Percentiles rank a stretch among this genome's conserved stretches.
Conservation (phyloP, 2,888 invertebrate species). For the Pristionchus mayeri region DNA sequence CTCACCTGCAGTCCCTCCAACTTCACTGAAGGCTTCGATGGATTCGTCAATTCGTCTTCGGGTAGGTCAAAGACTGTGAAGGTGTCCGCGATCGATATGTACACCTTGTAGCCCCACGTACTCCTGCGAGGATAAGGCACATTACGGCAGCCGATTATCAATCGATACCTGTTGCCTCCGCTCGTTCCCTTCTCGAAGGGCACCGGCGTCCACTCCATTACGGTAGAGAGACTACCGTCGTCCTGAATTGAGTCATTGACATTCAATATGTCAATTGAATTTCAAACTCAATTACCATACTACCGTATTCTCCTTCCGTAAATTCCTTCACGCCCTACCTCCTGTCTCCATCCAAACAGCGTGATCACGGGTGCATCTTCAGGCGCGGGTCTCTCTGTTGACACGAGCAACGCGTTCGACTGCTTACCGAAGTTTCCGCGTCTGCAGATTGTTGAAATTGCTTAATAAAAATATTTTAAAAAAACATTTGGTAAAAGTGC, state of each 20-base stretch:
- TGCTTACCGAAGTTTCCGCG: constrained; percentile 36
- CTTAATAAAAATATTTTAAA: background rate
- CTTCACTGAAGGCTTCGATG: constrained; percentile 66
- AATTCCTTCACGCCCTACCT: constrained; percentile 36
- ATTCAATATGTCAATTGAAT: background rate
- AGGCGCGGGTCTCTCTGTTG: constrained; percentile 15
- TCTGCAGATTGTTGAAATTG: background rate
- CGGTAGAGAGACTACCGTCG: constrained; percentile 58
- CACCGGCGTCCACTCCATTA: constrained; percentile 67
- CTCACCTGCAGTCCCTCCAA: constrained; percentile 69
- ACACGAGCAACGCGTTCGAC: constrained; percentile 9
- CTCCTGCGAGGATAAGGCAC: background rate
- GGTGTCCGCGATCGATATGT: constrained; percentile 61
- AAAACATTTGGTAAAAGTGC: no score
- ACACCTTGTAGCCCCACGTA: constrained; percentile 51
- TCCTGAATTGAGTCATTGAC: constrained; percentile 14
- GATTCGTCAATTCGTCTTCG: constrained; percentile 63
- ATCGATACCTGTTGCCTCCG: constrained; percentile 12
- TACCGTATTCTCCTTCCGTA: background rate
- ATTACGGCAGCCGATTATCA: background rate
- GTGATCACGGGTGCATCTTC: constrained; percentile 17
- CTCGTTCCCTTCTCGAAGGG: constrained; percentile 47
- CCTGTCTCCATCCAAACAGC: constrained; percentile 46
- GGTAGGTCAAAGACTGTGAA: constrained; percentile 62
- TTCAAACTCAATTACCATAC: background rate